These are phyloP conservation scores for Melanerpes aurifrons DNA, from an alignment of 2,113 vertebrate species.

Conservation along the genomic window DNA sequence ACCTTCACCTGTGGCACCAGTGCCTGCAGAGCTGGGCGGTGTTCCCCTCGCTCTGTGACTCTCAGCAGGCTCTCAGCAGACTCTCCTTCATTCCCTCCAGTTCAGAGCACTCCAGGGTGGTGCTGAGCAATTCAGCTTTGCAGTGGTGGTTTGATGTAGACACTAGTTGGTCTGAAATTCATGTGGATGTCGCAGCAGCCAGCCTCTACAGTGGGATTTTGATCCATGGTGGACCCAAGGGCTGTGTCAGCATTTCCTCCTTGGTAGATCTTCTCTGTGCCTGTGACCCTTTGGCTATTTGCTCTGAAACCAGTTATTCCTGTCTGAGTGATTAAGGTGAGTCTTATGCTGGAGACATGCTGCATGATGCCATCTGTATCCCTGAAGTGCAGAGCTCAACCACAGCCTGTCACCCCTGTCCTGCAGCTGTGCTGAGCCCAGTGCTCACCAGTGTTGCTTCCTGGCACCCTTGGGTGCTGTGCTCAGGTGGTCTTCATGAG, in stretches of 20 bases:
- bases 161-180: not conserved
- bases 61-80: not conserved
- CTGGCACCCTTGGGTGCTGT: not conserved
- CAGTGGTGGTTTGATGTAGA: not conserved
- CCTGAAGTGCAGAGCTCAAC: not conserved
- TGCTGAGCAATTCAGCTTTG: not conserved
- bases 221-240: not conserved
- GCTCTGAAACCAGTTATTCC: not conserved
- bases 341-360: no score
- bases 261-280: not conserved
- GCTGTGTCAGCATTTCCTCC: not conserved
- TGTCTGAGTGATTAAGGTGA: not conserved
- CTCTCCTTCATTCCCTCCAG: rapidly evolving
- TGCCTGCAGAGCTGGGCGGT: not conserved
- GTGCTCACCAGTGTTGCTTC: not conserved
- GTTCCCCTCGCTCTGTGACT: not conserved
- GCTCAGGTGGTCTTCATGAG: not conserved
- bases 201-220: rapidly evolving
- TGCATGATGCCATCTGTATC: not conserved
- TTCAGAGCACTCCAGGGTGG: not conserved
- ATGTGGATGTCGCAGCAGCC: not conserved
- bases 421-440: rapidly evolving
- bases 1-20: not conserved
- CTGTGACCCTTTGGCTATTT: not conserved
- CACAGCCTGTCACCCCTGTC: not conserved